Base-by-base conservation (phyloP, 2,113 vertebrate genomes). In the Leptosomus discolor region DNA sequence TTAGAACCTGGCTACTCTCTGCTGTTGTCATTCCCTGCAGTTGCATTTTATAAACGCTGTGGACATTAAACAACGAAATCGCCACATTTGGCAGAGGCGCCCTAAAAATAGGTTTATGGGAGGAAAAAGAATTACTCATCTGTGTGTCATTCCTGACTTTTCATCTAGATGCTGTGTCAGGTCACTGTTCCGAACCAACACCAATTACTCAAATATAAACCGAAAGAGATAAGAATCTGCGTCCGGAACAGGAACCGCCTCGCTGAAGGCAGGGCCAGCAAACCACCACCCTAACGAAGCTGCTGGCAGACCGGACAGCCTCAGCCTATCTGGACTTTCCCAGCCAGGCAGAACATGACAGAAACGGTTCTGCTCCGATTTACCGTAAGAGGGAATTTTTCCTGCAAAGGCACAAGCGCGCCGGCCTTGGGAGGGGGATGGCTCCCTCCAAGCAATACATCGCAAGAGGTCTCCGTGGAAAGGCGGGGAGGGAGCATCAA, bases 311-410 rank as follows among this genome's bases (percentile, higher is more conserved):
- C 3, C 6, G 1, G 45, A 6, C 26, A 26, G 24, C 60, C 15
- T 11, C 63, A 14, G 68, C 61, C 15, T n/a, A 5, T 5, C 50
- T 4, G 12, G 24, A 14, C 56, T 8, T 39, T 15, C 61, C 89
- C n/a, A 8, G 26, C 19, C 54, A 30, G 48, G 61, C 2, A 19
- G 11, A 46, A 9, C n/a, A 1, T 5, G 5, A 7, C 15, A 30
- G 50, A 16, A 51, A 16, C 0, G 8, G 4, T 5, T 30, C 11
- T 14, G 61, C 48, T 41, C 43, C 0, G 2, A 9, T 17, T 5
- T 19, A 6, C 12, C 3, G 0, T 3, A 6, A 4, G n/a, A 41
- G 15, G 36, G 53, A 57, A 8, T 17, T 24, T 18, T 3, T 15
- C 39, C 41, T 53, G 51, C 32, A 12, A 37, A 11, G 1, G 9